A percentile compares a stretch with the other conserved stretches of the same genome.
Evolutionary conservation across 2,113 vertebrate species (phyloP).

Genomic region (Nycticebus coucang): DNA sequence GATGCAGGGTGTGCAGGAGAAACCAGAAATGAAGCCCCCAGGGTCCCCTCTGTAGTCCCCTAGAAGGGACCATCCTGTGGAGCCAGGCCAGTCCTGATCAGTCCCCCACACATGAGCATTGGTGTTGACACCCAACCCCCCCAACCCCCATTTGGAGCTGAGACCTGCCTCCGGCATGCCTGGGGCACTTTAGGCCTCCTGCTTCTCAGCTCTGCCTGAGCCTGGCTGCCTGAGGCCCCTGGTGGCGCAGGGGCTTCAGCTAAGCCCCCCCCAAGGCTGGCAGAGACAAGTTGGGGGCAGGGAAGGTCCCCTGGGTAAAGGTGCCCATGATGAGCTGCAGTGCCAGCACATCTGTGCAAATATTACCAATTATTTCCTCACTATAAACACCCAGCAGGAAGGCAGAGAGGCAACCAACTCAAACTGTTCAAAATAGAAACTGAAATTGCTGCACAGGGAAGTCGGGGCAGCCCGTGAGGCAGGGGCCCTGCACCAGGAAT

Average conservation of each 20-base stretch:
- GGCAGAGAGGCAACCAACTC: slow-evolving; percentile 72
- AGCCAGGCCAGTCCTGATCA: background rate
- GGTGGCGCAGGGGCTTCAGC: background rate
- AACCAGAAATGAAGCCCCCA: background rate
- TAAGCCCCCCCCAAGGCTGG: background rate
- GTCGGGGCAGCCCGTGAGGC: background rate
- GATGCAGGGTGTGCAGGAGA: background rate
- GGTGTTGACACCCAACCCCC: background rate
- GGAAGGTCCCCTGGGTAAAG: slow-evolving; percentile 67
- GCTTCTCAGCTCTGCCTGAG: background rate
- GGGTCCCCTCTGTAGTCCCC: background rate
- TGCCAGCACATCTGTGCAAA: slow-evolving; percentile 79
- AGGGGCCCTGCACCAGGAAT: background rate
- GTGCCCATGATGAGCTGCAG: slow-evolving; percentile 65
- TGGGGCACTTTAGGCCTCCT: slow-evolving; percentile 6
- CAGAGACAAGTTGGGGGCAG: slow-evolving; percentile 31
- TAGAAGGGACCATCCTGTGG: background rate
- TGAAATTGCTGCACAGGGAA: slow-evolving; percentile 68
- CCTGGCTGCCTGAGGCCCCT: background rate
- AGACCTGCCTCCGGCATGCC: slow-evolving; percentile 39
- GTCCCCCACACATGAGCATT: background rate
- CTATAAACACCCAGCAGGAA: slow-evolving; percentile 81
- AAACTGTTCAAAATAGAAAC: slow-evolving; percentile 82
- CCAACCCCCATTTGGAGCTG: background rate
- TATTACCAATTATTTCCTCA: slow-evolving; percentile 81